phyloP scores from a whole-genome alignment of 2,113 vertebrate species.

The Paratilapia polleni region DNA sequence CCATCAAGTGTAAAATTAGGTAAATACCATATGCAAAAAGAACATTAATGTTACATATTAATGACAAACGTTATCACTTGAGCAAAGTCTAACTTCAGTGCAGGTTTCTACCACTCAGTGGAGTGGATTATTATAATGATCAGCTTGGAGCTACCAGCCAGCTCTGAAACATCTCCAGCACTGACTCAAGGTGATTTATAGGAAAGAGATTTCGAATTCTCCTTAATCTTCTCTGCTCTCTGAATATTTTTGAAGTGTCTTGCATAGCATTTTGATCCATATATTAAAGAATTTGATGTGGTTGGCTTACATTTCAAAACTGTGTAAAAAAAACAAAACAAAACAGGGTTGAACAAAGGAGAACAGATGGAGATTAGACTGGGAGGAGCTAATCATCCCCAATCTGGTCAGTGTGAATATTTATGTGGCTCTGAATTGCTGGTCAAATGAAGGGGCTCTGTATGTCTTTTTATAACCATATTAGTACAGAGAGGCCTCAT shows the following conservation, averaged over 20 bases:
- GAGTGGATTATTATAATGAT: slow-evolving; percentile 15
- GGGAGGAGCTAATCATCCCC: slow-evolving; percentile 1
- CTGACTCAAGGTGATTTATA: slow-evolving; percentile 31
- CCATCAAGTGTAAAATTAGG: background rate
- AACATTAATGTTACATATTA: no score
- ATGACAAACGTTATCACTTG: no score
- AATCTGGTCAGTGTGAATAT: background rate
- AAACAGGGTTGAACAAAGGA: background rate
- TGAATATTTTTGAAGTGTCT: slow-evolving; percentile 36
- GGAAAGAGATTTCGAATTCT: slow-evolving; percentile 35
- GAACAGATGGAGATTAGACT: background rate
- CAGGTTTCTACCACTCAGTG: slow-evolving; percentile 10
- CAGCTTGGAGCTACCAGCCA: slow-evolving; percentile 6
- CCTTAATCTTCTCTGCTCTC: slow-evolving; percentile 39
- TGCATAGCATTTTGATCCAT: slow-evolving; percentile 25
- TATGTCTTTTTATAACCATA: background rate
- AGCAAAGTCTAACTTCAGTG: background rate
- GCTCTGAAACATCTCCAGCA: slow-evolving; percentile 16
- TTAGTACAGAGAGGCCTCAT: background rate
- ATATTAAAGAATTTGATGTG: slow-evolving; percentile 38
- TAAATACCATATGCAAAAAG: no score
- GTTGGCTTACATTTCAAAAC: slow-evolving; percentile 24
- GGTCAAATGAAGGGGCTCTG: background rate
- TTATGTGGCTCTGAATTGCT: background rate
- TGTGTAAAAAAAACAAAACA: background rate